Conservation (phyloP, 2,797 vertebrate genomes). For the Anisognathus igniventris region DNA sequence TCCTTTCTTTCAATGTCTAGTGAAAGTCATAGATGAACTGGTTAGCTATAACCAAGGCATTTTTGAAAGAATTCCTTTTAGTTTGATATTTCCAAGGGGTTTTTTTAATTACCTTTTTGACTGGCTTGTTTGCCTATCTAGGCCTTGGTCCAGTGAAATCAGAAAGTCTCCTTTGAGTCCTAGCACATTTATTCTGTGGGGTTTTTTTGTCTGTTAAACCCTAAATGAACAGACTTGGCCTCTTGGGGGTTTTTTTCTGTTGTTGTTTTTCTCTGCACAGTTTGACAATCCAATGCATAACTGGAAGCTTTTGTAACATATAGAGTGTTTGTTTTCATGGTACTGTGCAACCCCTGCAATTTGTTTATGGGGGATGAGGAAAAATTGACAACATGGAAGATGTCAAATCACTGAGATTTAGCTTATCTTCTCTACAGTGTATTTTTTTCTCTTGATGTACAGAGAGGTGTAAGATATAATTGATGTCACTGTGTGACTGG, state of each 20-base stretch:
- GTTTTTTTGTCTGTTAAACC: background rate
- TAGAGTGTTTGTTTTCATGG: background rate
- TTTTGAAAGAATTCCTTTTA: background rate
- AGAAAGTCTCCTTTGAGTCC: background rate
- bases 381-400: background rate
- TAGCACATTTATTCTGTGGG: background rate
- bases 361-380: background rate
- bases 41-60: background rate
- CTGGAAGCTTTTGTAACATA: background rate
- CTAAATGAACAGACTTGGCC: background rate
- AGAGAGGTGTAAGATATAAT: background rate
- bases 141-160: background rate
- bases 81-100: background rate
- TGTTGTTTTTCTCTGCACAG: accelerated
- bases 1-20: background rate
- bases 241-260: background rate
- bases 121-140: background rate
- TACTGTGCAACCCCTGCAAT: background rate
- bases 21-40: background rate
- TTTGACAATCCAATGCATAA: background rate
- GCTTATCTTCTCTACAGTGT: background rate
- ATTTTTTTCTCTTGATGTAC: background rate
- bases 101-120: background rate
- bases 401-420: background rate
- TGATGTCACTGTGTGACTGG: background rate